A percentile compares a stretch with the other conserved stretches of the same genome.
Evolutionary conservation across 2,113 vertebrate genomes (phyloP).

Genomic region (Proterorhinus semilunaris): DNA sequence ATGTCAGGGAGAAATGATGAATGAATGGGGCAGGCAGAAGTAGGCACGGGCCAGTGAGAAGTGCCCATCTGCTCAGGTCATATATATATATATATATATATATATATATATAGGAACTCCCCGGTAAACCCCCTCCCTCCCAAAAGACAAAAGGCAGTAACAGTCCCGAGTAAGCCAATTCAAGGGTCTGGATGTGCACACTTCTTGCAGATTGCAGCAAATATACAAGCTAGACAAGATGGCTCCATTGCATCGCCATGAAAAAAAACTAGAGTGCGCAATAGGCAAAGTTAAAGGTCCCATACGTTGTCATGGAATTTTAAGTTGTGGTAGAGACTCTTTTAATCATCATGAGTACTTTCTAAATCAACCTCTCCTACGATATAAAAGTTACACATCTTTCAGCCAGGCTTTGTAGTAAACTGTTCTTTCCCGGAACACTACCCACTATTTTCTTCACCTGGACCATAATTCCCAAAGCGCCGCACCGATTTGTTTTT

Average conservation of each 20-base stretch:
- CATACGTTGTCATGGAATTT: too few relatives aligned
- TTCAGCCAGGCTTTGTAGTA: too few relatives aligned
- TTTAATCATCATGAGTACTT: too few relatives aligned
- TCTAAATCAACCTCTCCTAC: too few relatives aligned
- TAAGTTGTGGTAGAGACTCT: background rate
- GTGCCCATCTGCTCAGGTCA: slow-evolving; percentile 39
- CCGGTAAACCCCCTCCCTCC: background rate
- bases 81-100: too few relatives aligned
- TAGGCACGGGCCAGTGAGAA: slow-evolving; percentile 21
- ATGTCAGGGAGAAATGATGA: slow-evolving; percentile 48
- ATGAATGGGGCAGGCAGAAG: slow-evolving; percentile 47
- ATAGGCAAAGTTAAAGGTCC: background rate
- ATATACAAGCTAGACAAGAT: slow-evolving; percentile 47
- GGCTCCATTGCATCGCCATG: slow-evolving; percentile 40
- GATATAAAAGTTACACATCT: too few relatives aligned
- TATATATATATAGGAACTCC: slow-evolving; percentile 11
- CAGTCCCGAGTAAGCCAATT: slow-evolving; percentile 23
- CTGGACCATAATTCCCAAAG: too few relatives aligned
- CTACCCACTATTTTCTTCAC: too few relatives aligned
- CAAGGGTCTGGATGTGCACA: slow-evolving; percentile 21
- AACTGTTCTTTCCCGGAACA: too few relatives aligned
- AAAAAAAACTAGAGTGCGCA: background rate
- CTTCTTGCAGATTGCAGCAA: slow-evolving; percentile 62
- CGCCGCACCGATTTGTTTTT: too few relatives aligned
- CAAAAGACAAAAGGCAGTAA: slow-evolving; percentile 11